phyloP scores from a whole-genome alignment of 2,888 invertebrate genomes.

The Palloptera scutellata region DNA sequence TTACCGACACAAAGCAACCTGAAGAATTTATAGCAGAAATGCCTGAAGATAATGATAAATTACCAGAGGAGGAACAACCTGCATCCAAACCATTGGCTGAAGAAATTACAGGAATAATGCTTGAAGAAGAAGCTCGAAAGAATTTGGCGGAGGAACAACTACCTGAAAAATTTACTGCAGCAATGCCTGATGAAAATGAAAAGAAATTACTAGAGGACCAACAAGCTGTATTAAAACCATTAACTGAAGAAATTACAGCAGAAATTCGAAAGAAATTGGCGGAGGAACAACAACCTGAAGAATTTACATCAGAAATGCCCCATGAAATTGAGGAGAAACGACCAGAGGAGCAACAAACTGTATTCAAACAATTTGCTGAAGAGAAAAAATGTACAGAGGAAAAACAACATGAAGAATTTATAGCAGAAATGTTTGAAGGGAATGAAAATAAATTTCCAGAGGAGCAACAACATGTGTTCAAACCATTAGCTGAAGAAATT shows the following conservation, averaged over 20 bases:
- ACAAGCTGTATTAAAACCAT: background rate
- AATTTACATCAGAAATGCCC: background rate
- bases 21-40: too few species aligned
- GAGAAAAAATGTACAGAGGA: too few species aligned
- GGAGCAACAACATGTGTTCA: conserved; percentile 1
- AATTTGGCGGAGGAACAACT: too few species aligned
- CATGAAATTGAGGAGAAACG: conserved; percentile 1
- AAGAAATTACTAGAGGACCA: conserved; percentile 8
- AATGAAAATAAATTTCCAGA: conserved; percentile 1
- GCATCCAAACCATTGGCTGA: too few species aligned
- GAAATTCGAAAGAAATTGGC: too few species aligned
- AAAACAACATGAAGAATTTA: background rate
- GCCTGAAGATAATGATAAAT: too few species aligned
- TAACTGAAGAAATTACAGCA: too few species aligned
- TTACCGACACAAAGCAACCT: too few species aligned
- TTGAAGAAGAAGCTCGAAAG: too few species aligned
- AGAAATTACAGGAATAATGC: conserved; percentile 17
- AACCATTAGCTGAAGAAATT: background rate
- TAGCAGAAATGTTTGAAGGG: background rate
- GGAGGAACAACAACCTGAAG: background rate
- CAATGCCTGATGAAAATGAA: background rate
- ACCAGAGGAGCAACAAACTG: background rate
- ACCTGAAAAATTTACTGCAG: conserved; percentile 3
- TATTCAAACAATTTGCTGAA: background rate
- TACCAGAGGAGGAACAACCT: too few species aligned